phyloP scores from a whole-genome alignment of 53 echinoderm and acorn worm species.

The Henricia sp. region DNA sequence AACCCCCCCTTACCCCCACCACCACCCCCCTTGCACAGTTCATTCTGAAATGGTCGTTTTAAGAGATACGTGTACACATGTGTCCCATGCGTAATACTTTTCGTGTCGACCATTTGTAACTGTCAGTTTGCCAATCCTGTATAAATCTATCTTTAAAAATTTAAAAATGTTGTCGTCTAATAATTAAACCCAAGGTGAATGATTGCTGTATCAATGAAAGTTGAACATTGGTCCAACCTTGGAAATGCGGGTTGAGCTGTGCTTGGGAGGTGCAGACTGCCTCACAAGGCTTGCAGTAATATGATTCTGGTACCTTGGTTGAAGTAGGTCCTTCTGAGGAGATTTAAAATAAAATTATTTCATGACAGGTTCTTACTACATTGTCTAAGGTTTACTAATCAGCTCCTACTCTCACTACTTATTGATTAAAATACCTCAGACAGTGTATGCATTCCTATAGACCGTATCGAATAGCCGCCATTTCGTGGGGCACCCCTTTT shows the following conservation, averaged over 20 bases:
- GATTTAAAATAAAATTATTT: background rate
- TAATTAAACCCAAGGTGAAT: background rate
- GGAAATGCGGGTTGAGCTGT: constrained; percentile 28
- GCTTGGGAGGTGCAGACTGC: constrained; percentile 27
- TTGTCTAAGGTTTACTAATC: too few relatives aligned
- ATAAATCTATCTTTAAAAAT: background rate
- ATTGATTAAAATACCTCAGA: background rate
- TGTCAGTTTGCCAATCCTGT: background rate
- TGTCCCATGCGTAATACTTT: background rate
- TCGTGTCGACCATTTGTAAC: background rate
- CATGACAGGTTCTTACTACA: background rate
- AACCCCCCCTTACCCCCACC: too few relatives aligned
- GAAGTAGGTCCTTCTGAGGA: background rate
- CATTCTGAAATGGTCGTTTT: background rate
- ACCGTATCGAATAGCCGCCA: too few relatives aligned
- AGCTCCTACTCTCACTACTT: too few relatives aligned
- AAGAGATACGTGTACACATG: background rate
- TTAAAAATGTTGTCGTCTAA: background rate
- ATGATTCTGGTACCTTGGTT: background rate
- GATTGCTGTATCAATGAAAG: background rate
- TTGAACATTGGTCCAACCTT: background rate
- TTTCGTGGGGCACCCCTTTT: too few relatives aligned
- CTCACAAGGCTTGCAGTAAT: constrained; percentile 11
- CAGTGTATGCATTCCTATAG: background rate
- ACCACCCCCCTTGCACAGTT: too few relatives aligned